phyloP scores from a whole-genome alignment of 1,140 invertebrate species.

The Drosophila punjabiensis region DNA sequence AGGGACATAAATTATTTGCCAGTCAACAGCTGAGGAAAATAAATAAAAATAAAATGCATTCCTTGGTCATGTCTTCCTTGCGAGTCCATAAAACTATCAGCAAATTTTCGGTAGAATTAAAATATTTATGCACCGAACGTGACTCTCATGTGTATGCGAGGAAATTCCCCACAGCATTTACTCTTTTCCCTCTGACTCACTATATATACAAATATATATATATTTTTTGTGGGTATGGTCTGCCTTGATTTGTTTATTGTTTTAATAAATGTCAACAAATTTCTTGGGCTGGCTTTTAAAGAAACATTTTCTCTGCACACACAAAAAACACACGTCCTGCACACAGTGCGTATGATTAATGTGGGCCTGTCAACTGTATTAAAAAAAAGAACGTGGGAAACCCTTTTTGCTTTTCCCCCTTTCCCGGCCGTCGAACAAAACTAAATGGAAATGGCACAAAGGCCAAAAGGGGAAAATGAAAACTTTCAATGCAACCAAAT shows the following conservation, averaged over 20 bases:
- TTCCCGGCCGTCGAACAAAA: slow-evolving; percentile 29
- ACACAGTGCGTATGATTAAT: slow-evolving; percentile 71
- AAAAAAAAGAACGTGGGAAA: slow-evolving; percentile 23
- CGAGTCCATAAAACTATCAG: slow-evolving; percentile 74
- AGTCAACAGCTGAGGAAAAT: slow-evolving; percentile 30
- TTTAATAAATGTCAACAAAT: slow-evolving; percentile 79
- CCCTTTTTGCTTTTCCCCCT: slow-evolving; percentile 30
- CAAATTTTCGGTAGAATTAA: slow-evolving; percentile 71
- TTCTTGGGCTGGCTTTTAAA: slow-evolving; percentile 70
- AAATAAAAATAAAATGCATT: slow-evolving; percentile 41
- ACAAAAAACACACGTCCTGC: slow-evolving; percentile 10
- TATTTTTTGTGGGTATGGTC: slow-evolving; percentile 12
- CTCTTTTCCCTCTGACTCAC: not conserved
- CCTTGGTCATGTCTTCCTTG: slow-evolving; percentile 19
- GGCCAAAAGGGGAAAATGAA: slow-evolving; percentile 35
- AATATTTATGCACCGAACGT: slow-evolving; percentile 78
- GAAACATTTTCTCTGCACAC: slow-evolving; percentile 41
- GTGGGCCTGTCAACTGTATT: slow-evolving; percentile 52
- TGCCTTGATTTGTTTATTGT: slow-evolving; percentile 77
- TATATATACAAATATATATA: not conserved
- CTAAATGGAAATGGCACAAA: slow-evolving; percentile 34
- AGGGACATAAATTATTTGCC: slow-evolving; percentile 59
- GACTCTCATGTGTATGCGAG: slow-evolving; percentile 55
- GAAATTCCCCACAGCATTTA: slow-evolving; percentile 16
- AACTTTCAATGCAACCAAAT: slow-evolving; percentile 57